These are phyloP conservation scores for Drosophila funebris DNA, from an alignment of 1,140 invertebrate species.

Conservation along the genomic window DNA sequence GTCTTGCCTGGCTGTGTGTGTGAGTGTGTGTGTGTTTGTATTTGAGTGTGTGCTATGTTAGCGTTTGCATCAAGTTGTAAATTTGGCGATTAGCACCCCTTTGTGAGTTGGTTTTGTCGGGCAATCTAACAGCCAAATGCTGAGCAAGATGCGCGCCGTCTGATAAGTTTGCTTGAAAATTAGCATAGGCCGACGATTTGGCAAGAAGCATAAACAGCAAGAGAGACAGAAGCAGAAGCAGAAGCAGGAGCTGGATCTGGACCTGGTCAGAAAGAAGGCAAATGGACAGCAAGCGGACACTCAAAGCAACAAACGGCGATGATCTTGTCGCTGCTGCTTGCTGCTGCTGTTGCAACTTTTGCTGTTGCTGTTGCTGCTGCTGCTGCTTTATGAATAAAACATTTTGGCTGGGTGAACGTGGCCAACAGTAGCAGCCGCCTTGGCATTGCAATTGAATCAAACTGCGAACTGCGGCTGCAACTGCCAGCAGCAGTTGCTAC, in stretches of 20 bases:
- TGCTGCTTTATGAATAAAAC: slow-evolving; percentile 77
- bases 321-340: slow-evolving; percentile 64
- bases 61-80: slow-evolving; percentile 79
- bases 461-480: slow-evolving; percentile 25
- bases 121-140: slow-evolving; percentile 68
- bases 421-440: slow-evolving; percentile 67
- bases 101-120: slow-evolving; percentile 58
- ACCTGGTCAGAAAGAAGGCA: slow-evolving; percentile 11
- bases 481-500: slow-evolving; percentile 70
- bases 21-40: slow-evolving; percentile 17
- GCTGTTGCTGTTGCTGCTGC: slow-evolving; percentile 30
- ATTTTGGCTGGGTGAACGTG: slow-evolving; percentile 69
- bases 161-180: slow-evolving; percentile 74
- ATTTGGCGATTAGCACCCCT: slow-evolving; percentile 83
- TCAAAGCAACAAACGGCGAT: slow-evolving; percentile 57
- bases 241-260: slow-evolving; percentile 20
- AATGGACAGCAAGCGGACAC: slow-evolving; percentile 44
- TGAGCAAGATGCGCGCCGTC: slow-evolving; percentile 74
- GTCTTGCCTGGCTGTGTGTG: slow-evolving; percentile 18
- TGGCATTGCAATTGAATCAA: slow-evolving; percentile 44
- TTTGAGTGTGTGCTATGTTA: slow-evolving; percentile 15
- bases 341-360: slow-evolving; percentile 34
- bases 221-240: not conserved
- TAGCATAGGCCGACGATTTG: slow-evolving; percentile 64
- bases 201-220: slow-evolving; percentile 1